Evolutionary conservation across 1,140 invertebrate species (phyloP), one percentile per base, ranked within the genome.

Genomic region (Aphelinus certus): DNA sequence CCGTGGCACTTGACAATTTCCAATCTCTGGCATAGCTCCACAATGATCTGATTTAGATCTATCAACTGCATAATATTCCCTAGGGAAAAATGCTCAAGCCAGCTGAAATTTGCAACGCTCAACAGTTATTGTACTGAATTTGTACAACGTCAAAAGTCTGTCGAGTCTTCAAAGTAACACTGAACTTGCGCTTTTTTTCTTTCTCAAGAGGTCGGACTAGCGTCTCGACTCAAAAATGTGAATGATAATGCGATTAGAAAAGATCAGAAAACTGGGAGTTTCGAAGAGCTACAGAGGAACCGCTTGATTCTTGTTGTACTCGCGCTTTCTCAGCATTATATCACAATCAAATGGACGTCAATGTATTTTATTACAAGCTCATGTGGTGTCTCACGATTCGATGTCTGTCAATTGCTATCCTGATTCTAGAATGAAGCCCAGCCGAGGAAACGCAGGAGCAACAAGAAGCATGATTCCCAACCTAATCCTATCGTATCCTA

Each of bases 301-400:
- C 48, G 48, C 26, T 49, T 51, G 7, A 9, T 2, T 3, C 6
- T 51, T 64, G 26, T 26, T 26, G 1, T 3, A 46, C 10, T 26
- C n/a, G 62, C 47, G n/a, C n/a, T 64, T 64, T 26, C 26, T 26
- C 26, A 26, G 26, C 26, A 26, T 26, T 26, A 26, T 26, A 26
- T 26, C 26, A 26, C 26, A 26, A 26, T n/a, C 26, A 43, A 60
- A 60, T 60, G 58, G 58, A 60, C 57, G 55, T 53, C 43, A 48
- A 49, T 58, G 47, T 47, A 53, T 55, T 55, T n/a, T 46, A 55
- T 6, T 55, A 56, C 7, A 66, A 60, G 58, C 58, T 45, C 58
- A 60, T 43, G 58, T 60, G 58, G 58, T 60, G 58, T 60, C 58
- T 45, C 58, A 43, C 58, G 26, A 60, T 60, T 60, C 58, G 58